Conservation (phyloP, 1,140 invertebrate genomes). For the Pseudomyrmex dendroicus region DNA sequence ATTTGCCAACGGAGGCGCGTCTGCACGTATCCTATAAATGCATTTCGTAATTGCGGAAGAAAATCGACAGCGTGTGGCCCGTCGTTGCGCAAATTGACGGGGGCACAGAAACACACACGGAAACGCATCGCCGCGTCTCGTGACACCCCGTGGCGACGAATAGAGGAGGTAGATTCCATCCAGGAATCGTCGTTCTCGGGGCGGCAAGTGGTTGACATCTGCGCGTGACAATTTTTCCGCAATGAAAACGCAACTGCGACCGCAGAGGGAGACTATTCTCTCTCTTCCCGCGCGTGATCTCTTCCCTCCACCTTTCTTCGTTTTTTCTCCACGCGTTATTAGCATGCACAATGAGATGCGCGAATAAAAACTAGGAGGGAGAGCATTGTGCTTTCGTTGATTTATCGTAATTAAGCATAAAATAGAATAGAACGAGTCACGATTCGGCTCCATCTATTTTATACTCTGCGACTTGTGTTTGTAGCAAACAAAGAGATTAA, state of each 20-base stretch:
- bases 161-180: conserved; percentile 62
- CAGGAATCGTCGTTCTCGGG: conserved; percentile 34
- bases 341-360: conserved; percentile 63
- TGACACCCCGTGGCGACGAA: conserved; percentile 61
- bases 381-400: background rate
- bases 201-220: conserved; percentile 69
- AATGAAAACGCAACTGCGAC: conserved; percentile 49
- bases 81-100: conserved; percentile 60
- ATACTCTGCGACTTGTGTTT: background rate
- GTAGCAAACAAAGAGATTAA: background rate
- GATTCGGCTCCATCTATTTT: background rate
- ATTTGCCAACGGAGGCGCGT: background rate
- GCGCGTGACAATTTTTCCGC: conserved; percentile 67
- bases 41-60: conserved; percentile 65
- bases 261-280: background rate
- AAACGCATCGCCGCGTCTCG: background rate
- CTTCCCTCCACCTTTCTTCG: background rate
- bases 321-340: conserved; percentile 65
- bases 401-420: conserved; percentile 37
- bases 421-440: background rate
- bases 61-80: background rate
- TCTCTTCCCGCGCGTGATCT: conserved; percentile 17
- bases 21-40: conserved; percentile 7
- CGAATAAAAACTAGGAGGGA: conserved; percentile 15
- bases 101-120: background rate